Conservation (phyloP, 2,113 vertebrate genomes). For the Carlito syrichta region DNA sequence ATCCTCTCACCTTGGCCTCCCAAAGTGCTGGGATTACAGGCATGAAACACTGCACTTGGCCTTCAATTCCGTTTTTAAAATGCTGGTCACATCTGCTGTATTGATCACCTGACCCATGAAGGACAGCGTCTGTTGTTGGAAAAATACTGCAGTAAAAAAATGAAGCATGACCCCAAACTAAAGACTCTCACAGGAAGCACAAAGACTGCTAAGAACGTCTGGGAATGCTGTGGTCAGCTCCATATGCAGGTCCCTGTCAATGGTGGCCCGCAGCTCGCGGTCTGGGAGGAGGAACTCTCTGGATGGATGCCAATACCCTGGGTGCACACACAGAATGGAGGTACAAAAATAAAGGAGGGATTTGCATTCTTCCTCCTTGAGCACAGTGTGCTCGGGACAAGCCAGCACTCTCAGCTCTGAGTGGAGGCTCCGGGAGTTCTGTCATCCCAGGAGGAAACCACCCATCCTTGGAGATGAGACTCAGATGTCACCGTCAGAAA, state of each 20-base stretch:
- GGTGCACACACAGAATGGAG: neutral
- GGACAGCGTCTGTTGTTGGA: neutral
- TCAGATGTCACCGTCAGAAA: neutral
- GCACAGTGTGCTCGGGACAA: neutral
- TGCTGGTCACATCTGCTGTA: neutral
- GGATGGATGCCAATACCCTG: accelerated
- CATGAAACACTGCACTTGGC: no score
- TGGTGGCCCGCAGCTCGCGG: neutral
- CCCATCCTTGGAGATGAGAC: neutral
- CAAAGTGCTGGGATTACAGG: no score
- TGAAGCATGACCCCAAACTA: neutral
- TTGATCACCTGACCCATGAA: neutral
- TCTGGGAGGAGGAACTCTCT: neutral
- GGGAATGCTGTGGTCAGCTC: neutral
- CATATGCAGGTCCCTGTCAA: neutral
- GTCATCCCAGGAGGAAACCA: neutral
- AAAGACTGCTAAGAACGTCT: neutral
- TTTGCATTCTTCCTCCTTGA: neutral
- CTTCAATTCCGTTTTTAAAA: no score
- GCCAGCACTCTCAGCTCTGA: neutral
- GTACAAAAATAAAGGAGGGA: accelerated
- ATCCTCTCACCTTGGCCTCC: no score
- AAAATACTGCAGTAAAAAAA: neutral
- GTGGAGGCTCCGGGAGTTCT: neutral
- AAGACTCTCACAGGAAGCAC: neutral